A percentile compares a stretch with the other conserved stretches of the same genome.
phyloP scores from a whole-genome alignment of 2,797 vertebrate genomes.

The Xenops minutus region DNA sequence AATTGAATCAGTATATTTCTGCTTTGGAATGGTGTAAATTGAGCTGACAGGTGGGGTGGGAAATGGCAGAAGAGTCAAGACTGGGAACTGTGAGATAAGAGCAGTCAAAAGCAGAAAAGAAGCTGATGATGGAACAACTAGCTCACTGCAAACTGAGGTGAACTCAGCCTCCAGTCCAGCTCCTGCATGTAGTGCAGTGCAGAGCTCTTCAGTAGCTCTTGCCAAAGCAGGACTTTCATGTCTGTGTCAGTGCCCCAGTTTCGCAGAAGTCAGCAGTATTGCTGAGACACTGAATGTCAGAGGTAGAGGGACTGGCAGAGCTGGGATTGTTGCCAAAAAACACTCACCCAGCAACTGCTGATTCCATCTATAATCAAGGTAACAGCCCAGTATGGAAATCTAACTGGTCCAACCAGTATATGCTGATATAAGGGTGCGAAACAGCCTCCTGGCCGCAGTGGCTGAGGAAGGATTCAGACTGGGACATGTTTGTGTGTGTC shows the following conservation, averaged over 20 bases:
- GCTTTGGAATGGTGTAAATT: background rate
- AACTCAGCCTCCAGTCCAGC: background rate
- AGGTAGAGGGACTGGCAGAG: background rate
- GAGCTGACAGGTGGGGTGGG: background rate
- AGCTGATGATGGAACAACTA: background rate
- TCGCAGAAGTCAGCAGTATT: constrained; percentile 1
- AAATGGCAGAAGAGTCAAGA: background rate
- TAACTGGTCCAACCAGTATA: constrained; percentile 1
- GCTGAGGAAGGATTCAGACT: background rate
- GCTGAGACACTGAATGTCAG: constrained; percentile 14
- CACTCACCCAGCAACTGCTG: background rate
- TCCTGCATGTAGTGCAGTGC: background rate
- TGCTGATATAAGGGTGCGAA: background rate
- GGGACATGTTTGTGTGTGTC: background rate
- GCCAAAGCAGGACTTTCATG: background rate
- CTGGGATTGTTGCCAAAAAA: constrained; percentile 9
- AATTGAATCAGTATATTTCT: background rate
- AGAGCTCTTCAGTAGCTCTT: background rate
- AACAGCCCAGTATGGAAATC: background rate
- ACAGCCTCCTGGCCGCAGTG: background rate
- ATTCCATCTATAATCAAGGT: background rate
- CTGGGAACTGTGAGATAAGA: background rate
- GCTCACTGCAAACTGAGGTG: background rate
- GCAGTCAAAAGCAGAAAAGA: background rate
- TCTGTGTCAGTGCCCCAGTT: background rate